Evolutionary conservation across 1,140 invertebrate genomes (phyloP).

Genomic region (Hydropsyche tenuis): DNA sequence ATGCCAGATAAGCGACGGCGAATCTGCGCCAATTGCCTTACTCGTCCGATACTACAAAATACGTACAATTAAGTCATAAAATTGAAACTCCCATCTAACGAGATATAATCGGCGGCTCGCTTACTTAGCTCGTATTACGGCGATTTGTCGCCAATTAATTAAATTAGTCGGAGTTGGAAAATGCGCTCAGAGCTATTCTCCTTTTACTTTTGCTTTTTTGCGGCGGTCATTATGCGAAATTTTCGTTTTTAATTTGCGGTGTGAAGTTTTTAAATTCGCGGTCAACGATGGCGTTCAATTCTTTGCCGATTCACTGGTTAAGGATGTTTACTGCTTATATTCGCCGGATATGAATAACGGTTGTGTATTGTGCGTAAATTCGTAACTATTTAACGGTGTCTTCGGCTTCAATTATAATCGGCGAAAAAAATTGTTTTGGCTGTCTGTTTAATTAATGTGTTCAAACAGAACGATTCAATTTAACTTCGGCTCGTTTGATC

Average conservation of each 20-base stretch:
- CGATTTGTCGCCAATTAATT: too few relatives aligned
- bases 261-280: too few relatives aligned
- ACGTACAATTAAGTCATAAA: conserved; percentile 18
- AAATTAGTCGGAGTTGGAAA: too few relatives aligned
- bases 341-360: not conserved
- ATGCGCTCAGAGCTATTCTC: too few relatives aligned
- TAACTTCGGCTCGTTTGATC: too few relatives aligned
- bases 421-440: not conserved
- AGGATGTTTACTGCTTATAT: conserved; percentile 4
- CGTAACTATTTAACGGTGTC: not conserved
- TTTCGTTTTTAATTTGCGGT: too few relatives aligned
- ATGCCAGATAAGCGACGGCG: conserved; percentile 6
- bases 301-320: not conserved
- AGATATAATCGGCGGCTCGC: not conserved
- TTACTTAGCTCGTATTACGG: too few relatives aligned
- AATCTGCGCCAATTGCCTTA: conserved; percentile 2
- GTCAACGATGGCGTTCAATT: too few relatives aligned
- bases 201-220: too few relatives aligned
- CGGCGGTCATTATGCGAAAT: too few relatives aligned
- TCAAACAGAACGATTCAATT: not conserved
- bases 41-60: not conserved
- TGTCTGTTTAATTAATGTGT: not conserved
- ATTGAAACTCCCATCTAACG: conserved; percentile 2
- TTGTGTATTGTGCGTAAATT: not conserved
- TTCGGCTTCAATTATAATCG: not conserved